phyloP scores from a whole-genome alignment of 2,888 invertebrate genomes.

The Globia sparganii region DNA sequence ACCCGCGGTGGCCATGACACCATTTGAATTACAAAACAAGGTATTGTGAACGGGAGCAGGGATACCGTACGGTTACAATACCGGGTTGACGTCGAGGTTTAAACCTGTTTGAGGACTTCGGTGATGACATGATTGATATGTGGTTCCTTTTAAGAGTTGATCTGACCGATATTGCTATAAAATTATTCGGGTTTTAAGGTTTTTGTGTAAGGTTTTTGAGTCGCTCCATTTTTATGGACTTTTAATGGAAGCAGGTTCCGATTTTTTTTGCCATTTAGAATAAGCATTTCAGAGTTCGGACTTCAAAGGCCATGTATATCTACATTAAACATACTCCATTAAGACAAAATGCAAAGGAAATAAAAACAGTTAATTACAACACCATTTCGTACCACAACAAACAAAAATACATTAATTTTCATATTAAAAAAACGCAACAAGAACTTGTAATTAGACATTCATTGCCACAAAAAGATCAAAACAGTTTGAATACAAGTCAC shows the following conservation, averaged over 20 bases:
- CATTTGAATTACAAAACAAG: conserved; percentile 70
- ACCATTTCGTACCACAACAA: conserved; percentile 19
- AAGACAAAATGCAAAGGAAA: conserved; percentile 10
- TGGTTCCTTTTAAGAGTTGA: neutral
- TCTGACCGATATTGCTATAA: neutral
- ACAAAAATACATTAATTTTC: conserved; percentile 38
- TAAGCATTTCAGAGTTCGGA: neutral
- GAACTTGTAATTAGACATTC: conserved; percentile 52
- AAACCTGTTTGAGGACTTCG: conserved; percentile 30
- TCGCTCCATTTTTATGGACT: neutral
- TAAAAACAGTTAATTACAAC: conserved; percentile 17
- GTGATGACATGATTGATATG: conserved; percentile 34
- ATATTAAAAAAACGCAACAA: conserved; percentile 55
- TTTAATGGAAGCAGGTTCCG: neutral
- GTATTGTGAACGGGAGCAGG: conserved; percentile 55
- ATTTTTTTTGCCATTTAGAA: neutral
- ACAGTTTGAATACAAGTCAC: conserved; percentile 34
- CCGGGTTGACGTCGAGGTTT: conserved; percentile 4
- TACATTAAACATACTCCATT: neutral
- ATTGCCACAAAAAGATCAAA: conserved; percentile 43
- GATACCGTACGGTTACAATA: neutral
- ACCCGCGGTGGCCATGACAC: conserved; percentile 55
- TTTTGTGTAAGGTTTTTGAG: neutral
- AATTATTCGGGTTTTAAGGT: neutral
- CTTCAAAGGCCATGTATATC: neutral